Evolutionary conservation across 2,113 vertebrate species (phyloP).

Genomic region (Engraulis encrasicolus): DNA sequence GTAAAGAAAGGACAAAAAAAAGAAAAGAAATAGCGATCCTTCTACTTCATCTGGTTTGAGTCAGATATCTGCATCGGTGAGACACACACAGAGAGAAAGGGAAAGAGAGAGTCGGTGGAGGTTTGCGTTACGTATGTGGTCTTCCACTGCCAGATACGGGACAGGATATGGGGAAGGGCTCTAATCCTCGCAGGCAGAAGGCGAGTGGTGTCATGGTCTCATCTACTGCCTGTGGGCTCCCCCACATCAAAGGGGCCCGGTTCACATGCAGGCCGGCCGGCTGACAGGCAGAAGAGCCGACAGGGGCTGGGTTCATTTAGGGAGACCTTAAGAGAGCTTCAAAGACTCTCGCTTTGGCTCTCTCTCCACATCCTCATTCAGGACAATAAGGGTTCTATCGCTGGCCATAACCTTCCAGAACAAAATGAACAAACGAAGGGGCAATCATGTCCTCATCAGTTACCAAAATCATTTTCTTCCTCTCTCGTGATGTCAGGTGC

Average conservation of each 20-base stretch:
- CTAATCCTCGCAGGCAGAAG: conserved; percentile 56
- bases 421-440: not conserved
- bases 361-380: conserved; percentile 32
- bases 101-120: conserved; percentile 39
- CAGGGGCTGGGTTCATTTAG: conserved; percentile 85
- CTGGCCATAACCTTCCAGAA: conserved; percentile 1
- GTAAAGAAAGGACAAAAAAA: too few relatives aligned
- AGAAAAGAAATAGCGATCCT: conserved; percentile 62
- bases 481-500: not conserved
- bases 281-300: conserved; percentile 77
- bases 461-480: not conserved
- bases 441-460: conserved; percentile 14
- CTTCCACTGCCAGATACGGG: conserved; percentile 9
- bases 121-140: conserved; percentile 21
- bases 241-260: conserved; percentile 86
- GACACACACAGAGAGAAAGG: too few relatives aligned
- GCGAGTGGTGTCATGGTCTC: conserved; percentile 77
- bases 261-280: conserved; percentile 34
- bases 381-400: conserved; percentile 14
- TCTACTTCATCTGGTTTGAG: conserved; percentile 86
- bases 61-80: conserved; percentile 78
- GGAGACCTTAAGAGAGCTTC: conserved; percentile 85
- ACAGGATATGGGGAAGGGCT: conserved; percentile 16
- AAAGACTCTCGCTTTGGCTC: conserved; percentile 71
- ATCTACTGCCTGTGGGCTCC: conserved; percentile 82